A percentile compares a stretch with the other conserved stretches of the same genome.
Conservation (phyloP, 2,888 invertebrate genomes). For the Lutraria lutraria region DNA sequence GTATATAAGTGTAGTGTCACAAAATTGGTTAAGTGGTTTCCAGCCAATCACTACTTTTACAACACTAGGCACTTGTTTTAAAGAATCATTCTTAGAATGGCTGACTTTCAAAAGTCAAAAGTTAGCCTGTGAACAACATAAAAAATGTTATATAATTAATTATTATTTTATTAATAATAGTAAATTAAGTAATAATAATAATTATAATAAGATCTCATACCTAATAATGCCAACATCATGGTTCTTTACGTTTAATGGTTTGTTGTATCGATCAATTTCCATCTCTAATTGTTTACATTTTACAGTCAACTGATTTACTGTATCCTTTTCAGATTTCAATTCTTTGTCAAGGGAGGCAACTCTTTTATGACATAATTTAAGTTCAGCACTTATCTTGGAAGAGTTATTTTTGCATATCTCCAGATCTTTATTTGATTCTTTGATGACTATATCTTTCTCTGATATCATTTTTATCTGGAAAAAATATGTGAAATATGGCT, state of each 20-base stretch:
- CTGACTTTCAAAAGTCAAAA: no score
- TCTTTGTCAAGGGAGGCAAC: conserved; percentile 3
- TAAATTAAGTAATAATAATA: no score
- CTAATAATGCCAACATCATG: no score
- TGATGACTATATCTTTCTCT: not conserved
- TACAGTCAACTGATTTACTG: not conserved
- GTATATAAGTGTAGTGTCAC: no score
- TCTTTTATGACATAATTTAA: not conserved
- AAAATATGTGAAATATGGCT: not conserved
- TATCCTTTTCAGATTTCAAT: not conserved
- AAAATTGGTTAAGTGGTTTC: no score
- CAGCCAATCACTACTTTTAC: no score
- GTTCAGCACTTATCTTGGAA: not conserved
- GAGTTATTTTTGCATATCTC: conserved; percentile 1
- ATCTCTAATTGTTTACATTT: not conserved
- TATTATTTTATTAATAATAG: no score
- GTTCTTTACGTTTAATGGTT: not conserved
- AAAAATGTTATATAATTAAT: no score
- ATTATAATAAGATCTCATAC: no score
- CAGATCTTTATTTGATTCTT: not conserved
- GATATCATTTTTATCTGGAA: not conserved
- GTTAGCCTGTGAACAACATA: no score
- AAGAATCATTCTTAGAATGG: no score
- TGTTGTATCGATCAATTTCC: not conserved
- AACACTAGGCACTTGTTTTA: no score